Base-by-base conservation (phyloP, 2,888 invertebrate genomes). In the Lasius platythorax region DNA sequence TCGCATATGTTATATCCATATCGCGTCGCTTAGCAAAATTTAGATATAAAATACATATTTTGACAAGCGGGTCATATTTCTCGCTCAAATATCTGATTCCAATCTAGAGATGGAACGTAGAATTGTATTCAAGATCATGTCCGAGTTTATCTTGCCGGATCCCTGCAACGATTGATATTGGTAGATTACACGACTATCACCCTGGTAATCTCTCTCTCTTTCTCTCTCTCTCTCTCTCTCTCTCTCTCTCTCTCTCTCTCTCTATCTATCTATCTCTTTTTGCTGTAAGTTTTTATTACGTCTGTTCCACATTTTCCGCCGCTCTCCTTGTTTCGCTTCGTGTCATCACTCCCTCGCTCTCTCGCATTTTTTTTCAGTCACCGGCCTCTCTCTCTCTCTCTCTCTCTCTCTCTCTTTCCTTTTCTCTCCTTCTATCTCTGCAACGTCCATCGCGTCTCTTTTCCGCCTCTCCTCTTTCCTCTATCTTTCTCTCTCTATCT, bases 251-350 rank as follows among this genome's bases (percentile, higher is more conserved):
- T 82, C 85, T 79, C 78, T 88, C 85, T 83, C 85, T 74, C 83
- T 23, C 23, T 23, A 23, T 23, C 81, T 84, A 30, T 67, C 78
- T 64, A 83, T 56, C 78, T 82, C 79, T 82, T 82, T 68, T 84
- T 43, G 73, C 58, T 73, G 63, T 61, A 74, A 85, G 78, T 87
- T 90, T 91, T 91, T 89, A 90, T 90, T 81, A 87, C 87, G 86
- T 88, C 89, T 87, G 92, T 91, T 86, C 89, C 90, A 89, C 90
- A 93, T 88, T 92, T 89, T 88, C 91, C 68, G 73, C 68, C 82
- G 64, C 78, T 84, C 76, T 67, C 84, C 86, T 74, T 37, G 83
- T 82, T 72, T 46, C 83, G 81, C 83, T 87, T 70, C 86, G 74
- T 70, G 68, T 67, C 28, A 66, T 61, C 66, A 40, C 68, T 66